Conservation (phyloP, 1,140 invertebrate genomes). For the Octopus bimaculoides region DNA sequence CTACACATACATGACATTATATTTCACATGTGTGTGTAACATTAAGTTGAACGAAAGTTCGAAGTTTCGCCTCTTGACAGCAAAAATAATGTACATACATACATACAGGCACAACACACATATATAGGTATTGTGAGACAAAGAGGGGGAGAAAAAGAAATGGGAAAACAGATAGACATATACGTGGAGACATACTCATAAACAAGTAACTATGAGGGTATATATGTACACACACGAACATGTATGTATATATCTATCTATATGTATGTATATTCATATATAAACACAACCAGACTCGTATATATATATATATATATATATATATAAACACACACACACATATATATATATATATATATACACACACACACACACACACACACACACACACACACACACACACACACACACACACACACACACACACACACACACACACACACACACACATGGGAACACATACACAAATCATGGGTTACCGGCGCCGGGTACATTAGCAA, state of each 20-base stretch:
- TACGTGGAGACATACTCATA: no score
- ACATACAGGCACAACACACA: no score
- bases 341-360: slow-evolving; percentile 15
- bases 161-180: no score
- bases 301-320: slow-evolving; percentile 17
- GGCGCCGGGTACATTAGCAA: background rate
- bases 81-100: no score
- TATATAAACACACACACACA: slow-evolving; percentile 17
- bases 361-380: slow-evolving; percentile 18
- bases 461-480: background rate
- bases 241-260: background rate
- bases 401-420: slow-evolving; percentile 8
- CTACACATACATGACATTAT: no score
- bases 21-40: no score
- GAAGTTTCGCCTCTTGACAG: no score
- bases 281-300: slow-evolving; percentile 15
- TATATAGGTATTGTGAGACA: no score
- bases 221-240: background rate
- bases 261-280: slow-evolving; percentile 6
- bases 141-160: no score
- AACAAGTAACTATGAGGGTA: background rate
- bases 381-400: slow-evolving; percentile 18
- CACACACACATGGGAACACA: background rate
- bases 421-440: slow-evolving; percentile 9
- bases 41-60: no score